phyloP scores from a whole-genome alignment of 2,797 vertebrate species.

The Hyperoplus immaculatus region DNA sequence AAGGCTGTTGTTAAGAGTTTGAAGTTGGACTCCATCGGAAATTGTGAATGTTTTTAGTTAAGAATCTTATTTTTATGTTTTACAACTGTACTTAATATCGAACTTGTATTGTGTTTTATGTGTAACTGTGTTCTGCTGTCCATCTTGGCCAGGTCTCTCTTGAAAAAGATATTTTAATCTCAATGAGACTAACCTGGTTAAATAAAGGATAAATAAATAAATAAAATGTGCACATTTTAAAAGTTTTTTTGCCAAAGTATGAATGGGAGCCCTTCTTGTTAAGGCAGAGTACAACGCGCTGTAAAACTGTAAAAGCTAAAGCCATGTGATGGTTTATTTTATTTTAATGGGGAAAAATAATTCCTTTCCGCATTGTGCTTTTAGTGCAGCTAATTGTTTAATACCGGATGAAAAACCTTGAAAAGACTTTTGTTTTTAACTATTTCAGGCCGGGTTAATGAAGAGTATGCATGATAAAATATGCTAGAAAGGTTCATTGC shows the following conservation, averaged over 20 bases:
- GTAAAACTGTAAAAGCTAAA: neutral
- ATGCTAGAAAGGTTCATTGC: conserved; percentile 20
- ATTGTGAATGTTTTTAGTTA: no score
- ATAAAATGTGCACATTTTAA: conserved; percentile 15
- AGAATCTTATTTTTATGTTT: no score
- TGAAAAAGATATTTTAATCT: no score
- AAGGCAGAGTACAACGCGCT: conserved; percentile 7
- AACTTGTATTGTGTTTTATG: no score
- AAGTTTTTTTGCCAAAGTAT: conserved; percentile 5
- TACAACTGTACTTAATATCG: no score
- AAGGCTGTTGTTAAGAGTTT: no score
- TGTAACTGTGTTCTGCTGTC: no score
- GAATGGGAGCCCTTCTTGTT: conserved; percentile 8
- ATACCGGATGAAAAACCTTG: conserved; percentile 4
- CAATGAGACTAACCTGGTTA: no score
- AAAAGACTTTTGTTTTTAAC: conserved; percentile 28
- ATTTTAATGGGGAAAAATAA: conserved; percentile 18
- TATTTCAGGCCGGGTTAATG: neutral
- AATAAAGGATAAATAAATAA: no score
- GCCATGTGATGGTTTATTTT: neutral
- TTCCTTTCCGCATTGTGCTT: neutral
- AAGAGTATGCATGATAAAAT: conserved; percentile 16
- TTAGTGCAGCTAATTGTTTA: conserved; percentile 2
- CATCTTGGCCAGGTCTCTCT: no score
- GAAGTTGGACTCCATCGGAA: no score